A percentile compares a stretch with the other conserved stretches of the same genome.
Conservation (phyloP, 2,797 vertebrate species). For the Triplophysa yarkandensis region DNA sequence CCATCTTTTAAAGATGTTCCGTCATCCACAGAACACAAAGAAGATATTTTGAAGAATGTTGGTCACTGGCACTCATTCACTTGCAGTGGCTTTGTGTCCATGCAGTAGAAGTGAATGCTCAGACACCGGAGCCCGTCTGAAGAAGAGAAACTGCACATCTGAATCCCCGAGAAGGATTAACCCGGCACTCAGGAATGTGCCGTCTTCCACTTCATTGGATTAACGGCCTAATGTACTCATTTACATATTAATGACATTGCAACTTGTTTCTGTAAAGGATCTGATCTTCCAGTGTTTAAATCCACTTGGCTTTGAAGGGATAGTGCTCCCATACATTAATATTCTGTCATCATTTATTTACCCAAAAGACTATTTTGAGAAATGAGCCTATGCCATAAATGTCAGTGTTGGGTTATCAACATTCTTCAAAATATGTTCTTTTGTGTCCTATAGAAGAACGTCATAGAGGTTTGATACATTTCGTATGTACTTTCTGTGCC, state of each 20-base stretch:
- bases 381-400: too few species aligned
- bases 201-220: conserved; percentile 44
- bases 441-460: too few species aligned
- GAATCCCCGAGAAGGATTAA: conserved; percentile 7
- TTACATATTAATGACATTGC: conserved; percentile 56
- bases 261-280: conserved; percentile 36
- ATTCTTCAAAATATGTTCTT: too few species aligned
- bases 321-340: too few species aligned
- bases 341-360: too few species aligned
- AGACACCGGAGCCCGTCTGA: not conserved
- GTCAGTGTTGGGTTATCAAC: too few species aligned
- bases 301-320: conserved; percentile 5
- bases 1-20: too few species aligned
- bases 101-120: too few species aligned
- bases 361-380: too few species aligned
- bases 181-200: conserved; percentile 20
- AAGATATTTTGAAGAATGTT: too few species aligned
- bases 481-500: not conserved
- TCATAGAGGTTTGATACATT: too few species aligned
- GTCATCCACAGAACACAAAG: too few species aligned
- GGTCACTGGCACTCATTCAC: conserved; percentile 8
- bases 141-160: not conserved
- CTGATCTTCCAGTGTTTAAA: not conserved
- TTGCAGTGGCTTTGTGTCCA: not conserved
- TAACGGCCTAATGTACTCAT: conserved; percentile 48